Percentiles rank a stretch among this genome's conserved stretches.
These are phyloP conservation scores for Harmothoe impar DNA, from an alignment of 2,888 invertebrate species.

Conservation along the genomic window DNA sequence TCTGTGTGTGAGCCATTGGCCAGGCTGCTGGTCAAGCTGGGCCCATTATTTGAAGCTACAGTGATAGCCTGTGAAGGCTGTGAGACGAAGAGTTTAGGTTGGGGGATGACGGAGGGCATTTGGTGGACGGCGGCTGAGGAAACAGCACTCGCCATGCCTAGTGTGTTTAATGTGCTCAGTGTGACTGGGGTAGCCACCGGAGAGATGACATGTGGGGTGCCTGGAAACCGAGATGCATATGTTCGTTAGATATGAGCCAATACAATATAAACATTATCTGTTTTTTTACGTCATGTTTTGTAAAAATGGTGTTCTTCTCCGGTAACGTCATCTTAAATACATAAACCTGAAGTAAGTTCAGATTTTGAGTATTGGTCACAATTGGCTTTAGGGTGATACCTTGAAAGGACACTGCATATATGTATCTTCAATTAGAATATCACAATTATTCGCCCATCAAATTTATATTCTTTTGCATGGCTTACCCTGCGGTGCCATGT, in stretches of 20 bases:
- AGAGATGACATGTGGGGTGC: constrained; percentile 50
- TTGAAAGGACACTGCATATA: too few species aligned
- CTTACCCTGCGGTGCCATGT: too few species aligned
- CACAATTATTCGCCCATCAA: too few species aligned
- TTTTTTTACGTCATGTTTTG: too few species aligned
- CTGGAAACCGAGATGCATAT: neutral
- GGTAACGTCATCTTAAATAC: too few species aligned
- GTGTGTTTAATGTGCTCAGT: constrained; percentile 3
- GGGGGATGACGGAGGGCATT: constrained; percentile 67
- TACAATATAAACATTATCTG: neutral
- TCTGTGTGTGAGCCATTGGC: constrained; percentile 63
- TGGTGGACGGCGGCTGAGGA: constrained; percentile 63
- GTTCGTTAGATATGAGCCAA: neutral
- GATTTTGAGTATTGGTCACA: too few species aligned
- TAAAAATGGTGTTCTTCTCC: too few species aligned
- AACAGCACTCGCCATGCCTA: constrained; percentile 17
- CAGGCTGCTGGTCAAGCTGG: neutral
- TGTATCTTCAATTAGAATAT: too few species aligned
- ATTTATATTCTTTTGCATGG: too few species aligned
- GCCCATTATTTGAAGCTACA: constrained; percentile 58
- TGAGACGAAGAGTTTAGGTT: constrained; percentile 62
- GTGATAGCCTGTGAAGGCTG: constrained; percentile 61
- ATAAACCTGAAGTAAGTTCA: too few species aligned
- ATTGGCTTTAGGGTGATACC: too few species aligned
- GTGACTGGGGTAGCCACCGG: constrained; percentile 41